Evolutionary conservation across 2,113 vertebrate genomes (phyloP).

Genomic region (Xiphophorus hellerii): DNA sequence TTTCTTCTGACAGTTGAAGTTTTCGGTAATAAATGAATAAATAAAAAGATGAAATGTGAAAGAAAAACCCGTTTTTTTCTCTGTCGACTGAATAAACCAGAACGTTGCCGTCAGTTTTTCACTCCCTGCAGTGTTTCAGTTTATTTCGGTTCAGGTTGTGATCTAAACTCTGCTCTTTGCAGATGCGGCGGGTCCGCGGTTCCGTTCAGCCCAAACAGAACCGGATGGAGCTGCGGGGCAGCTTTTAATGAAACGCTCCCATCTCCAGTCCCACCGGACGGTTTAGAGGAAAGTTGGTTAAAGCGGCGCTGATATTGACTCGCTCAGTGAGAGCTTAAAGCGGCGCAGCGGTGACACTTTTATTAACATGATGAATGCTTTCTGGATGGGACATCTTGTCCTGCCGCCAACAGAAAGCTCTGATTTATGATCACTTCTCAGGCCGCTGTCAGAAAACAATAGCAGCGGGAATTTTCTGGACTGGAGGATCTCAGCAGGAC

Average conservation of each 20-base stretch:
- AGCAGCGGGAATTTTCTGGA: not conserved
- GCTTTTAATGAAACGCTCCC: not conserved
- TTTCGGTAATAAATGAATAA: too few species aligned
- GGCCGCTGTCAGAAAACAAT: not conserved
- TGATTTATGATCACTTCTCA: not conserved
- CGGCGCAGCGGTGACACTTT: not conserved
- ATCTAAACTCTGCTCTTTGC: too few species aligned
- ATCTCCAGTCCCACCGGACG: not conserved
- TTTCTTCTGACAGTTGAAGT: too few species aligned
- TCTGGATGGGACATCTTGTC: slow-evolving; percentile 1
- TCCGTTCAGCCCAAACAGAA: not conserved
- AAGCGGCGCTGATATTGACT: not conserved
- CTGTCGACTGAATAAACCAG: too few species aligned
- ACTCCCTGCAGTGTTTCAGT: too few species aligned
- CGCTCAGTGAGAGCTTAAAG: not conserved
- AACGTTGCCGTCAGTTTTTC: too few species aligned
- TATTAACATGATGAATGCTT: not conserved
- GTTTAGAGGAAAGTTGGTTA: not conserved
- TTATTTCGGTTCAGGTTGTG: too few species aligned
- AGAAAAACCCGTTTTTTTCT: too few species aligned
- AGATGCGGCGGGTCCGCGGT: too few species aligned
- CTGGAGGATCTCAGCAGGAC: not conserved
- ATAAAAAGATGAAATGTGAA: too few species aligned
- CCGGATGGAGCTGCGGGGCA: not conserved
- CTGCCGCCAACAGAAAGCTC: not conserved